Evolutionary conservation across 2,888 invertebrate species (phyloP), one percentile per base, ranked within the genome.

Genomic region (Drosophila suboccidentalis): DNA sequence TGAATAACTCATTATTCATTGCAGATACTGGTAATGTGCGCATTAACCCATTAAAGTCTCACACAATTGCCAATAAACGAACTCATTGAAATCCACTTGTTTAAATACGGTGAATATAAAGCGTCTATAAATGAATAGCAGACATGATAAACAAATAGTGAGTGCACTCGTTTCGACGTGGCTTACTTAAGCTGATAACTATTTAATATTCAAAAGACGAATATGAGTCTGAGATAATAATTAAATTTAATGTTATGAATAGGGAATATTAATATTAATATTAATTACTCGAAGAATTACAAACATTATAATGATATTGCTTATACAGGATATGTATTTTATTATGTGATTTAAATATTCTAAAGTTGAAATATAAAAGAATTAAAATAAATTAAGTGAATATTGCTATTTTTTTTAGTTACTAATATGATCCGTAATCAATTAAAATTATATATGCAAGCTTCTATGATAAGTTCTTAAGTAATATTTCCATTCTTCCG

Each of bases 11-110:
- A 58, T 38, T 47, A 47, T 58, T 26, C 43, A 43, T 15, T n/a
- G 32, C 63, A n/a, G 32, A 54, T 36, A 34, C 15, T 36, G 46
- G 32, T 46, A 55, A 55, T 65, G 62, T 70, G 64, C 62, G 26
- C 51, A 67, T 81, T 82, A 77, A 78, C 63, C 69, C 69, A 79
- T 68, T 59, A 72, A 68, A 43, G 43, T 44, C 26, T 49, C 63
- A 43, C 58, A 50, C 58, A 65, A 68, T 68, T 54, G 58, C 39
- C 63, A 19, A 38, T 64, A 44, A 66, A 43, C 29, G 34, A 29
- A 32, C 29, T 61, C 39, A 80, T 81, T 77, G 62, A 66, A 32
- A 76, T 44, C 46, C 84, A 82, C 67, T 75, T 82, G 84, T 75
- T 64, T 63, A 84, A 82, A 84, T 71, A 82, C 62, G 55, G 43